phyloP scores from a whole-genome alignment of 2,888 invertebrate species.

The Nomada ruficornis region DNA sequence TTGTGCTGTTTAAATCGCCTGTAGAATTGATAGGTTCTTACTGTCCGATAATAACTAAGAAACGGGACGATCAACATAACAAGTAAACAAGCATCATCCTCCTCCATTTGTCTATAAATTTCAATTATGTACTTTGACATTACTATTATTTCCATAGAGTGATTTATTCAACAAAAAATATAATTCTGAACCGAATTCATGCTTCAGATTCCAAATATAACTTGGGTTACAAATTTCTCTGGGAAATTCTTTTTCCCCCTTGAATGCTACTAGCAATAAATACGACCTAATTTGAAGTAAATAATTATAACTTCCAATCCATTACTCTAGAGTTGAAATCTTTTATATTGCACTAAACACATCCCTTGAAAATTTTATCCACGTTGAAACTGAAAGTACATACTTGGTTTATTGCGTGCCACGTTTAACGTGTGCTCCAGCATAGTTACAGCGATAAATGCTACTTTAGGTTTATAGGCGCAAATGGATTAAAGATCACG shows the following conservation, averaged over 20 bases:
- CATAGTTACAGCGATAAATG: conserved; percentile 30
- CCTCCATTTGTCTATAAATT: background rate
- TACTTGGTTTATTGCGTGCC: background rate
- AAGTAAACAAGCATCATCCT: background rate
- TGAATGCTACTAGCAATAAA: background rate
- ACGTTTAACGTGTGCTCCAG: conserved; percentile 6
- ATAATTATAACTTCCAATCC: too few relatives aligned
- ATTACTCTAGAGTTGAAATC: background rate
- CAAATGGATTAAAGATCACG: conserved; percentile 68
- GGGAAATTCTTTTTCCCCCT: background rate
- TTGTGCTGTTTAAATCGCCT: conserved; percentile 9
- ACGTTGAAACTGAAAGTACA: background rate
- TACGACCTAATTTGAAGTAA: background rate
- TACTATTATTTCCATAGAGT: background rate
- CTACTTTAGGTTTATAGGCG: conserved; percentile 55
- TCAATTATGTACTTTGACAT: background rate
- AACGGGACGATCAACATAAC: background rate
- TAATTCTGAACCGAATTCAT: too few relatives aligned
- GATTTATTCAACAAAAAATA: too few relatives aligned
- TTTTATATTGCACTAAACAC: background rate
- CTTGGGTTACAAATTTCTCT: background rate
- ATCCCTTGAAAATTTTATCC: background rate
- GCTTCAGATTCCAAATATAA: too few relatives aligned
- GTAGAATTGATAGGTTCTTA: conserved; percentile 18
- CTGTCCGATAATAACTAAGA: background rate